Evolutionary conservation across 2,797 vertebrate genomes (phyloP).

Genomic region (Coregonus suidteri): DNA sequence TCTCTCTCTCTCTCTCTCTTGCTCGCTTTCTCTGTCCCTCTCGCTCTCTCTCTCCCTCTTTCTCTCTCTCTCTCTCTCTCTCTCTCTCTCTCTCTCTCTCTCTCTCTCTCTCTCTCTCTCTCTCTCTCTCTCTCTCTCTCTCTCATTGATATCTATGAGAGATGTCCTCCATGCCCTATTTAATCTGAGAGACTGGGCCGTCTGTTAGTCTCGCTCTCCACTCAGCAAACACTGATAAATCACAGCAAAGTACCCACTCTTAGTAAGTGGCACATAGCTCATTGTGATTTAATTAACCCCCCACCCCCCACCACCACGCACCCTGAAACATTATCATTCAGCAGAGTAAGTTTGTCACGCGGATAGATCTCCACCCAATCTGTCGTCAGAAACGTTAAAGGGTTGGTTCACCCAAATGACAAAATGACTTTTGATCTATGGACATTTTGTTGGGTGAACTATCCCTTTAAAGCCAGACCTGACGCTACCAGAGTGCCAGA

Average conservation of each 20-base stretch:
- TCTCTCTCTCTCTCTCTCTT: too few species aligned
- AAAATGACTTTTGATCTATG: too few species aligned
- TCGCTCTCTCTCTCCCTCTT: not conserved
- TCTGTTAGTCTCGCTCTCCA: slow-evolving; percentile 71
- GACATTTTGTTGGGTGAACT: too few species aligned
- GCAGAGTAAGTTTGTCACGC: slow-evolving; percentile 59
- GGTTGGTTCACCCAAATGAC: too few species aligned
- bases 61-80: too few species aligned
- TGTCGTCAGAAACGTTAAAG: too few species aligned
- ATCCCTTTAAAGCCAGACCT: too few species aligned
- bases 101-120: too few species aligned
- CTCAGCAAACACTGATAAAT: slow-evolving; percentile 79
- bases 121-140: slow-evolving; percentile 5
- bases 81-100: too few species aligned
- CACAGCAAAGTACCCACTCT: slow-evolving; percentile 75
- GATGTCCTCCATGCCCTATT: slow-evolving; percentile 71
- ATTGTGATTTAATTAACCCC: slow-evolving; percentile 77
- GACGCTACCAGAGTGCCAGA: slow-evolving; percentile 44
- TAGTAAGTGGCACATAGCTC: slow-evolving; percentile 75
- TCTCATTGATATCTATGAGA: slow-evolving; percentile 61
- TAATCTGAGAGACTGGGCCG: slow-evolving; percentile 64
- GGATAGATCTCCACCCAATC: slow-evolving; percentile 35
- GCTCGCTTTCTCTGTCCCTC: not conserved
- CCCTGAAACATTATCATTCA: slow-evolving; percentile 66
- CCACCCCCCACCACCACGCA: not conserved